Evolutionary conservation across 2,113 vertebrate genomes (phyloP), one percentile per base, ranked within the genome.

Genomic region (Puntigrus tetrazona): DNA sequence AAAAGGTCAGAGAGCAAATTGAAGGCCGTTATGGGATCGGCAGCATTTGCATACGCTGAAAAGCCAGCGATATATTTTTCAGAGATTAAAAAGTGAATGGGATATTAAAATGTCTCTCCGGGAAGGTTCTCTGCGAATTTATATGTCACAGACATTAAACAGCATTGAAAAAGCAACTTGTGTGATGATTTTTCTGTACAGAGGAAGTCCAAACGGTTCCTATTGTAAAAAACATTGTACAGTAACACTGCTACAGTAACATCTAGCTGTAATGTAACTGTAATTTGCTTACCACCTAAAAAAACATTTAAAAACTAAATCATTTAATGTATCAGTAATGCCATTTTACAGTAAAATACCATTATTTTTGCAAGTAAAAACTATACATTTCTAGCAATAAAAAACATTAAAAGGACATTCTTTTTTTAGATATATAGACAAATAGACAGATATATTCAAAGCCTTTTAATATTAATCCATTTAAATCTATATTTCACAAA

Each of bases 1-100:
- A 27, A 70, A 77, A 86, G 80, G 84, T 75, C 59, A 88, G 77
- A 81, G 41, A 70, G 72, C 43, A 81, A 81, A 80, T 45, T 74
- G 65, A 74, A 85, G 80, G 50, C 20, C 16, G 25, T 84, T 41
- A 75, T 25, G 76, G 25, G 41, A 52, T 84, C 70, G 22, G 31
- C 18, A 41, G 8, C 43, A 86, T 87, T 87, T 84, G 76, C 55
- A 75, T 84, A 63, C 22, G 4, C 18, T 65, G 43, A 74, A 74
- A 84, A 57, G 57, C 57, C 13, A 47, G 57, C 27, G 36, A 55
- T 45, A 75, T 67, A 70, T 69, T 61, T 79, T 65, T 45, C 41
- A 29, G 59, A 80, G 25, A 80, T 65, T 80, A 27, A 47, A 65
- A 61, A 25, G 76, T 57, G 55, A 38, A 59, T 78, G 10, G 76